Percentiles rank a stretch among this genome's conserved stretches.
Conservation (phyloP, 2,797 vertebrate genomes). For the Okamejei kenojei region DNA sequence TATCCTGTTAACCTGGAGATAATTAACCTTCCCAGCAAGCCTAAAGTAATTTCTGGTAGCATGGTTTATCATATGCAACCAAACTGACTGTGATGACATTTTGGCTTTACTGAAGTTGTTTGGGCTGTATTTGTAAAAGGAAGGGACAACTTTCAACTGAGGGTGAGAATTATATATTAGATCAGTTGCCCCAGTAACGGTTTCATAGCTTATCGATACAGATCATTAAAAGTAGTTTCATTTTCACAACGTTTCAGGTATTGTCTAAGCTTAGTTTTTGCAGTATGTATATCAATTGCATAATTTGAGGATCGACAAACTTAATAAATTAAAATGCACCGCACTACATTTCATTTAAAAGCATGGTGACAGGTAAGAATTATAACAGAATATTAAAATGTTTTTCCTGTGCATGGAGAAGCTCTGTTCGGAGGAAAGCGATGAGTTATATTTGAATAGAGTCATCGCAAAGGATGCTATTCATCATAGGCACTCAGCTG, state of each 20-base stretch:
- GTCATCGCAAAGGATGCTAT: neutral
- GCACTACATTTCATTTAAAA: neutral
- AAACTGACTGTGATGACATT: neutral
- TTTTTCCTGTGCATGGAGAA: neutral
- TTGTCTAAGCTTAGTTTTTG: neutral
- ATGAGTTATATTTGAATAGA: conserved; percentile 18
- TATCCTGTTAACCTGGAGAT: conserved; percentile 6
- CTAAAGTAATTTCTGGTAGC: neutral
- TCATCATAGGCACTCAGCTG: neutral
- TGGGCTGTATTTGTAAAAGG: neutral
- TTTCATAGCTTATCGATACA: neutral
- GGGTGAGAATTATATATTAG: neutral
- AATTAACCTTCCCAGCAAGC: conserved; percentile 15
- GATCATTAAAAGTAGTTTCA: neutral
- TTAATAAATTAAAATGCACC: conserved; percentile 16
- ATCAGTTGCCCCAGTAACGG: neutral
- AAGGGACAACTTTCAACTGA: neutral
- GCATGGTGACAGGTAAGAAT: neutral
- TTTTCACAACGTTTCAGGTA: neutral
- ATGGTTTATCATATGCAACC: neutral
- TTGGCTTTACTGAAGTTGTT: neutral
- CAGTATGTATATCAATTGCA: neutral
- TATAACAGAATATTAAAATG: conserved; percentile 10
- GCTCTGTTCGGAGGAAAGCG: neutral
- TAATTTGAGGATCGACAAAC: conserved; percentile 4